Base-by-base conservation (phyloP, 2,888 invertebrate genomes). In the Drosophila niveifrons region DNA sequence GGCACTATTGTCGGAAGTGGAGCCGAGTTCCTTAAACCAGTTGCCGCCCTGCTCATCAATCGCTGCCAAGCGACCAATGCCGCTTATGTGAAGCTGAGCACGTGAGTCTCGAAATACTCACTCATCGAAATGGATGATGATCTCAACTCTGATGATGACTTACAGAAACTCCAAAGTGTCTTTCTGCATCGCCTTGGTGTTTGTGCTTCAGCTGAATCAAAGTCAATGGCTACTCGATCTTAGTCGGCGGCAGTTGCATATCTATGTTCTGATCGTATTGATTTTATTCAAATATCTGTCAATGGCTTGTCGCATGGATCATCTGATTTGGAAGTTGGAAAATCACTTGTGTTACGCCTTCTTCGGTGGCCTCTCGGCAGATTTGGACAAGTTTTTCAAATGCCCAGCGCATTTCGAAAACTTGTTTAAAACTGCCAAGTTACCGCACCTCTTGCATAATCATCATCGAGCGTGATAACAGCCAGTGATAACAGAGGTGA, bases 1-100 rank as follows among this genome's bases (percentile, higher is more conserved):
- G 88, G 88, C 59, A 83, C 85, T 2, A 74, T 81, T 2, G 71
- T 81, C 51, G 85, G 85, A 11, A 85, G 85, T 13, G 88, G 85
- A 1, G 88, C 86, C 1, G 85, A 88, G 39, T 64, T 85, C 2
- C 66, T 85, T 0, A 88, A 81, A 39, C 85, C 85, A 2, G 57
- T 85, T 11, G 82, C 75, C 0, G 75, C 75, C 0, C 64, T 85
- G 8, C 36, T 85, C 0, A 78, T 85, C 58, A 85, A 88, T 47
- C 69, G 82, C 17, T 85, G 85, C 15, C 85, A 80, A 36, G 23
- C 59, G 46, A 74, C 70, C 6, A 72, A 75, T n/a, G 44, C 56
- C n/a, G 78, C 80, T 9, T 64, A 72, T 61, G 66, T 85, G 17
- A 85, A 82, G 64, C 51, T 88, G 41, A 83, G 66, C 74, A 85